A percentile compares a stretch with the other conserved stretches of the same genome.
Conservation (phyloP, 1,140 invertebrate species). For the Drosophila bipectinata region DNA sequence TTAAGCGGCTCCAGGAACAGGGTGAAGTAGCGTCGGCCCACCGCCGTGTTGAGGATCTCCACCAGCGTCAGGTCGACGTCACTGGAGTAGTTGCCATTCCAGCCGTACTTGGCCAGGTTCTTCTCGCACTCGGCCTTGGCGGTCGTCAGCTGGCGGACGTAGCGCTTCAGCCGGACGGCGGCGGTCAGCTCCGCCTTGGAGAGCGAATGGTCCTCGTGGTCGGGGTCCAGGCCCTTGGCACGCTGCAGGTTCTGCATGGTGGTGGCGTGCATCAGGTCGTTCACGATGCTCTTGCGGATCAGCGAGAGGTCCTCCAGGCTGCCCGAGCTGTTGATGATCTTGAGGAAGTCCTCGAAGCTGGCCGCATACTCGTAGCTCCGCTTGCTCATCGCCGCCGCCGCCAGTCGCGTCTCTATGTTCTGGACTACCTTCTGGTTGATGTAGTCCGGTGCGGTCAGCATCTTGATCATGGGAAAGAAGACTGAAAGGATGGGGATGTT, state of each 20-base stretch:
- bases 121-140: slow-evolving; percentile 94
- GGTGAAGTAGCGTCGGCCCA: slow-evolving; percentile 89
- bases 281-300: slow-evolving; percentile 93
- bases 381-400: slow-evolving; percentile 90
- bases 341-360: slow-evolving; percentile 95
- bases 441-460: slow-evolving; percentile 94
- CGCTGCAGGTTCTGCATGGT: slow-evolving; percentile 95
- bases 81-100: slow-evolving; percentile 90
- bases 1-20: slow-evolving; percentile 92
- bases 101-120: slow-evolving; percentile 90
- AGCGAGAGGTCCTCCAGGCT: slow-evolving; percentile 93
- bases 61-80: slow-evolving; percentile 86
- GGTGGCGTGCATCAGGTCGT: slow-evolving; percentile 96
- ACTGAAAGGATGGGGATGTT: slow-evolving; percentile 85
- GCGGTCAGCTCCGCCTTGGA: slow-evolving; percentile 89
- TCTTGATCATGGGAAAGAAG: slow-evolving; percentile 92
- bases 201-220: slow-evolving; percentile 86
- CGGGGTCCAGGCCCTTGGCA: slow-evolving; percentile 89
- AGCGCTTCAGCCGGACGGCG: slow-evolving; percentile 89
- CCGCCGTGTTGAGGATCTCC: slow-evolving; percentile 89
- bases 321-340: slow-evolving; percentile 91
- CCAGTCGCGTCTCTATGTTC: slow-evolving; percentile 92
- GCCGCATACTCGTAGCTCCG: slow-evolving; percentile 94
- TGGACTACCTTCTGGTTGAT: slow-evolving; percentile 94
- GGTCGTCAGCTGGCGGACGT: slow-evolving; percentile 92